Evolutionary conservation across 2,797 vertebrate genomes (phyloP).

Genomic region (Decapterus maruadsi): DNA sequence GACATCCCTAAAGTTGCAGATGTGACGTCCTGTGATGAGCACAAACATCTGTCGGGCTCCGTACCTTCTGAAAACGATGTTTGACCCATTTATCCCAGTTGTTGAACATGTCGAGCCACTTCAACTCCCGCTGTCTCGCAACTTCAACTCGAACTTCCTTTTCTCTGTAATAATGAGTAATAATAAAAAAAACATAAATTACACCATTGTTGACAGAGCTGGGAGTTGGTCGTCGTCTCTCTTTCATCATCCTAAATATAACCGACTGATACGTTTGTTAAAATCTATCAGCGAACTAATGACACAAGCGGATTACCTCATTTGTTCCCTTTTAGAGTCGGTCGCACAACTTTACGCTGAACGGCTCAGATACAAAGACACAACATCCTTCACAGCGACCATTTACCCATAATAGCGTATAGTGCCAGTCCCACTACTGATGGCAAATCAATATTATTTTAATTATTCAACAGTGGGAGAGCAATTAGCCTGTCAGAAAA

Average conservation of each 20-base stretch:
- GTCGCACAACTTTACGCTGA: conserved; percentile 11
- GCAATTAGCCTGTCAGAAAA: conserved; percentile 63
- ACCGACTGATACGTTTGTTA: background rate
- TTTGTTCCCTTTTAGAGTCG: background rate
- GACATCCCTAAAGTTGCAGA: no score
- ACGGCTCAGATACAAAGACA: background rate
- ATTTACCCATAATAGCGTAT: background rate
- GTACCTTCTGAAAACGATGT: conserved; percentile 93
- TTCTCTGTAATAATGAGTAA: conserved; percentile 80
- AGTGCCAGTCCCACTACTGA: conserved; percentile 10
- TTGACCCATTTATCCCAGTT: conserved; percentile 95
- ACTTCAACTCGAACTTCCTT: conserved; percentile 88
- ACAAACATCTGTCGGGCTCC: background rate
- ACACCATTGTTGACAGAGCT: conserved; percentile 16
- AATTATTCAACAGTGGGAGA: conserved; percentile 67
- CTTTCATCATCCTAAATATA: conserved; percentile 6
- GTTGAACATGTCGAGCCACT: conserved; percentile 95
- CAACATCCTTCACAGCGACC: conserved; percentile 15
- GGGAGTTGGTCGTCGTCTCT: conserved; percentile 6
- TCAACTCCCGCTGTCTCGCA: conserved; percentile 92
- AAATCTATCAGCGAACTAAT: background rate
- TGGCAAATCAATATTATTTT: conserved; percentile 57
- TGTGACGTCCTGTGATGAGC: no score
- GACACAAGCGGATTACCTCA: background rate
- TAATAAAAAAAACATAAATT: conserved; percentile 9